These are phyloP conservation scores for Apodemus agrarius DNA, from an alignment of 2,797 vertebrate genomes.

Conservation along the genomic window DNA sequence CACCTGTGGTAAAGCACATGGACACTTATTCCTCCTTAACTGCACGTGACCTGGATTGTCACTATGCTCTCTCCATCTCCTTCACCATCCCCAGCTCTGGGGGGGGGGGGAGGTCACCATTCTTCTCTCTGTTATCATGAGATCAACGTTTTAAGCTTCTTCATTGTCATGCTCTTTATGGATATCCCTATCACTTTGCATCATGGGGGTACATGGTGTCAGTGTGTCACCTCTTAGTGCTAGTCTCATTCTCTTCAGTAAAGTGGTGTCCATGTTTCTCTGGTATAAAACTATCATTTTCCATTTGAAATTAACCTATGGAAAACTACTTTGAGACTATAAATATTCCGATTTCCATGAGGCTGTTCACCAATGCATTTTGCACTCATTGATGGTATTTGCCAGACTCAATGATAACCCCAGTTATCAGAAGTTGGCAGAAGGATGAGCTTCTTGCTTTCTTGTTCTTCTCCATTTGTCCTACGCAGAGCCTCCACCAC, in stretches of 20 bases:
- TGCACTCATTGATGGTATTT: neutral
- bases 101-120: neutral
- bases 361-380: neutral
- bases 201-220: neutral
- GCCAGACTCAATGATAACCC: neutral
- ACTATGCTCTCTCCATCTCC: neutral
- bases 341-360: neutral
- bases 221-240: neutral
- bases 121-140: neutral
- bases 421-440: neutral
- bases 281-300: neutral
- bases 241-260: neutral
- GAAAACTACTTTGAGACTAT: neutral
- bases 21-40: neutral
- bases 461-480: neutral
- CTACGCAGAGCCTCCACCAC: neutral
- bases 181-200: neutral
- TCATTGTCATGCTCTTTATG: neutral
- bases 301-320: slow-evolving; percentile 19
- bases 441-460: neutral
- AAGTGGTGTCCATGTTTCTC: neutral
- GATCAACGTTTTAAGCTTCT: neutral
- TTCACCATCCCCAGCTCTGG: neutral
- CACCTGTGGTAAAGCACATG: neutral
- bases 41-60: neutral